Evolutionary conservation across 2,888 invertebrate species (phyloP).

Genomic region (Uropetala carovei): DNA sequence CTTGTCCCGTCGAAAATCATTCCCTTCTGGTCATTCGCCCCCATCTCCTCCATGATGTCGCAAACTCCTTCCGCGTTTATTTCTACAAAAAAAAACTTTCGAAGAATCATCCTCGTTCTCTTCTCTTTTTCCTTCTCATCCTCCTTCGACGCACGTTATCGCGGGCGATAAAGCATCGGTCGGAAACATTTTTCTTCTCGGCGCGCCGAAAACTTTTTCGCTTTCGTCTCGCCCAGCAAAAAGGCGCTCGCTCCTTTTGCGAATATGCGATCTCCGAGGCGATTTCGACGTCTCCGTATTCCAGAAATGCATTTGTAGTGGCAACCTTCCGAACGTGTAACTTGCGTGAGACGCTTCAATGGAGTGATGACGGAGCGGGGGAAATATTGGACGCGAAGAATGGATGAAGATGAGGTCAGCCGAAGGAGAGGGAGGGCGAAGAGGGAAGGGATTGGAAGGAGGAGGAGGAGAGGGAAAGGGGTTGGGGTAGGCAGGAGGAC

Average conservation of each 20-base stretch:
- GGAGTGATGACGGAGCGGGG: conserved; percentile 11
- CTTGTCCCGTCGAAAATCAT: not conserved
- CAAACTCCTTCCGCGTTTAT: not conserved
- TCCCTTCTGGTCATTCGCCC: not conserved
- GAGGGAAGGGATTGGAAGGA: not conserved
- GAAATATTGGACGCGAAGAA: conserved; percentile 3
- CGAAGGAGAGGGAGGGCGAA: not conserved
- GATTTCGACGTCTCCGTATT: too few relatives aligned
- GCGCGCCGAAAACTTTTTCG: not conserved
- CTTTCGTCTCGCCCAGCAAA: too few relatives aligned
- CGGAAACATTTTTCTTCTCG: not conserved
- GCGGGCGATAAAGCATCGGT: not conserved
- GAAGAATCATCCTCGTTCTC: not conserved
- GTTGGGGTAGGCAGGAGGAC: not conserved
- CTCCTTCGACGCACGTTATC: not conserved
- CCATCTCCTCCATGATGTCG: not conserved
- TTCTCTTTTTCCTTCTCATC: not conserved
- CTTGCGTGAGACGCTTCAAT: not conserved
- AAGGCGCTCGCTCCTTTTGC: too few relatives aligned
- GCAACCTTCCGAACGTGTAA: too few relatives aligned
- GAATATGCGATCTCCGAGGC: too few relatives aligned
- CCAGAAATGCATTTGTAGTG: not conserved
- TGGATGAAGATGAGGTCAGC: too few relatives aligned
- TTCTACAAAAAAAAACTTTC: not conserved
- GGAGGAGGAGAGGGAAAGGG: not conserved